phyloP scores from a whole-genome alignment of 2,888 invertebrate species.

The Troides oblongomaculatus region DNA sequence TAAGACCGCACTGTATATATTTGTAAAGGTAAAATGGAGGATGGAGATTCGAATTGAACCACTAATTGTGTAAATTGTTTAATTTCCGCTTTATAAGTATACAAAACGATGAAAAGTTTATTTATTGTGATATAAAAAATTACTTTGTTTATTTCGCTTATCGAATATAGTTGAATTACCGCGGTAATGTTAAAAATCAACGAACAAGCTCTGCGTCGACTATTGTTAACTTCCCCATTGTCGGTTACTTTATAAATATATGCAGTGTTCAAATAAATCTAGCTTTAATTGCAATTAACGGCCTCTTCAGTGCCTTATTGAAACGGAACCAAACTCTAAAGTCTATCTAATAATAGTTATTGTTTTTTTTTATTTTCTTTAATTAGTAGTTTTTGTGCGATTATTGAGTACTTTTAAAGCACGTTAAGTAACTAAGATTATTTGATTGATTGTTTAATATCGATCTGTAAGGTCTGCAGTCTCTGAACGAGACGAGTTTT shows the following conservation, averaged over 20 bases:
- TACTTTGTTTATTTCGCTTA: no score
- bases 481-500: constrained; percentile 15
- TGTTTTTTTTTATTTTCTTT: constrained; percentile 20
- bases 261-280: constrained; percentile 34
- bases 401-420: constrained; percentile 27
- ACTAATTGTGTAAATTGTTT: no score
- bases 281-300: constrained; percentile 72
- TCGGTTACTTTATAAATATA: background rate
- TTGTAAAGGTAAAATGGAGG: no score
- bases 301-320: constrained; percentile 73
- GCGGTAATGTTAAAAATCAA: no score
- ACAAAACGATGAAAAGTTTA: no score
- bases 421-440: constrained; percentile 5
- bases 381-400: constrained; percentile 3
- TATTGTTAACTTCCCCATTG: no score
- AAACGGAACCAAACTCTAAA: constrained; percentile 75
- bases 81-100: no score
- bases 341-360: constrained; percentile 35
- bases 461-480: constrained; percentile 7
- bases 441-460: constrained; percentile 8
- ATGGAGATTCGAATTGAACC: no score
- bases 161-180: no score
- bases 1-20: no score
- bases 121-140: no score
- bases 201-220: no score